Base-by-base conservation (phyloP, 2,888 invertebrate genomes). In the Cantharis nigra region DNA sequence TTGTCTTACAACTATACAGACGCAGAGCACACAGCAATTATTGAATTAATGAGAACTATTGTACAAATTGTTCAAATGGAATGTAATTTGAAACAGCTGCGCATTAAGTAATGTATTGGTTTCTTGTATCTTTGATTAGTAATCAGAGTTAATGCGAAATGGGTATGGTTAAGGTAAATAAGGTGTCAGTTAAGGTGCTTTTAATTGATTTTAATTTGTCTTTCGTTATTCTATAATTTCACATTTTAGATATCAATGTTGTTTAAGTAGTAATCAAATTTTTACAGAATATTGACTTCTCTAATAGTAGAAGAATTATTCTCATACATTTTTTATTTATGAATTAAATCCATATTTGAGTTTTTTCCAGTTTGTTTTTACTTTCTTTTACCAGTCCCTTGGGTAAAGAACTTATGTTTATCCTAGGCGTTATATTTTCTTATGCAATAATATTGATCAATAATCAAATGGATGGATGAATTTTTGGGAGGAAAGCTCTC, bases 61-160 rank as follows among this genome's bases (percentile, higher is more conserved):
- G 65, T 67, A 67, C n/a, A 67, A 67, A 67, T 67, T 67, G 65
- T 67, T 23, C 23, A 67, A 67, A 67, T 14, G 26, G 65, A 67
- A 67, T 67, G 65, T 67, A 67, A 67, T 67, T 67, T n/a, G 65
- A 67, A 67, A 67, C 65, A 67, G 65, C 65, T 67, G 65, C 65
- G 65, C 65, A 26, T 67, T 67, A 67, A 67, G 65, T 67, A 67
- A 67, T 67, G 23, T 67, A 67, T 67, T 67, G 65, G 23, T 67
- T 67, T 67, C 65, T 67, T 26, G 65, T 67, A 67, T 26, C 65
- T 67, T 67, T 67, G 65, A 67, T 67, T 67, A 26, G 65, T 67
- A 67, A 67, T 67, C 23, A 67, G 23, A 67, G 20, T 26, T 67
- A 67, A 67, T 65, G 23, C 18, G 18, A 65, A 65, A 65, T 23